These are phyloP conservation scores for Prinia subflava DNA, from an alignment of 2,113 vertebrate species.

Conservation along the genomic window DNA sequence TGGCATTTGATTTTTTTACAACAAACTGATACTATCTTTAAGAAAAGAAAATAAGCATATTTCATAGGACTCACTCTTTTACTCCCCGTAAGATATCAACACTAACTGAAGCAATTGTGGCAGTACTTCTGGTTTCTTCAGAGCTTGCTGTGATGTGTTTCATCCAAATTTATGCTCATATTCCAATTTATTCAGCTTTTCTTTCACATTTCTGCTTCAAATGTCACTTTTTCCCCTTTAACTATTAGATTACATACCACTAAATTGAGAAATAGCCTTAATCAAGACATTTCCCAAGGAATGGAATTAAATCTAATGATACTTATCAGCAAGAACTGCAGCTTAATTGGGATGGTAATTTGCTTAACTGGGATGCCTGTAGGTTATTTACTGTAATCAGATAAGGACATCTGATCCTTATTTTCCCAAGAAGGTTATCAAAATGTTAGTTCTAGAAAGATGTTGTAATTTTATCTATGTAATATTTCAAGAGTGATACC, in stretches of 20 bases:
- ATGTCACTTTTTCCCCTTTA: background rate
- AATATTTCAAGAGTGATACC: background rate
- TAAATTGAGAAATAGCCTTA: constrained; percentile 42
- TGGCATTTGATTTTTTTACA: background rate
- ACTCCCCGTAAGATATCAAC: background rate
- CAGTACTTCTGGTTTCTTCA: background rate
- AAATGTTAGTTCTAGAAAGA: constrained; percentile 15
- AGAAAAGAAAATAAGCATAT: background rate
- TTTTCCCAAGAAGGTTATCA: constrained; percentile 39
- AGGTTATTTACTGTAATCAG: constrained; percentile 63
- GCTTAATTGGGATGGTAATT: constrained; percentile 63
- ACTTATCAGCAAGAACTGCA: constrained; percentile 56
- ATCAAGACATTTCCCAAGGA: constrained; percentile 52
- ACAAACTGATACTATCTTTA: background rate
- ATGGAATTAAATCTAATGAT: constrained; percentile 62
- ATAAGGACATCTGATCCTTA: constrained; percentile 48
- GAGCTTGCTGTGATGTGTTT: background rate
- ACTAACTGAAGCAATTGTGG: background rate
- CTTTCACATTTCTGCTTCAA: background rate
- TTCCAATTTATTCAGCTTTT: background rate
- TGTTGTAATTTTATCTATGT: background rate
- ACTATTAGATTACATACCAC: constrained; percentile 6
- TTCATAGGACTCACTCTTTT: background rate
- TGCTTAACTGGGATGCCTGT: constrained; percentile 50
- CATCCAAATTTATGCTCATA: background rate